These are phyloP conservation scores for Margarornis squamiger DNA, from an alignment of 2,797 vertebrate genomes.

Conservation along the genomic window DNA sequence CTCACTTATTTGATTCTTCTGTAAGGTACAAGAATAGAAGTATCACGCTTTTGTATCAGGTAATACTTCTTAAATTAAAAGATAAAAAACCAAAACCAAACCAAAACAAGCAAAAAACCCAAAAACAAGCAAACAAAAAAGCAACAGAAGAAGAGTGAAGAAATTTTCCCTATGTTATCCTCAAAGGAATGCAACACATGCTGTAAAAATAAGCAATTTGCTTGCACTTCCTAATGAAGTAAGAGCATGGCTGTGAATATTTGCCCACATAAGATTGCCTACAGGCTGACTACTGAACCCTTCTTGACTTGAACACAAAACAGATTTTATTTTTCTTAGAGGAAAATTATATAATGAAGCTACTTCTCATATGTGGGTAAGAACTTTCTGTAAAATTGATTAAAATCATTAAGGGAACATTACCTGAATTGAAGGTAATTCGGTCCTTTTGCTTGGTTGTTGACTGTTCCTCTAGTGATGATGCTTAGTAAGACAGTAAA, in stretches of 20 bases:
- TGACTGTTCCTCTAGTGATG: slow-evolving; percentile 51
- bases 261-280: background rate
- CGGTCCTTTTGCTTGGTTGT: slow-evolving; percentile 48
- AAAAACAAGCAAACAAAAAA: background rate
- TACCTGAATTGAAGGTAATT: slow-evolving; percentile 43
- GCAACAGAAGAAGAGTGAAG: background rate
- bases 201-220: background rate
- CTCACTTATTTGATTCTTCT: slow-evolving; percentile 48
- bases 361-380: background rate
- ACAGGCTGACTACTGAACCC: background rate
- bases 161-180: background rate
- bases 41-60: background rate
- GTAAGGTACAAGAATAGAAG: slow-evolving; percentile 8
- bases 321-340: background rate
- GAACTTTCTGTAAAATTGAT: slow-evolving; percentile 2
- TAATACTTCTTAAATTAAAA: background rate
- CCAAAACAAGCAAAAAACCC: background rate
- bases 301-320: background rate
- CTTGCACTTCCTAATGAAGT: background rate
- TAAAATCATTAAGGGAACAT: slow-evolving; percentile 2
- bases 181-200: background rate
- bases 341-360: background rate
- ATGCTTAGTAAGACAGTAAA: slow-evolving; percentile 39
- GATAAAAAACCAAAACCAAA: background rate
- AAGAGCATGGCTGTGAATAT: background rate